Evolutionary conservation across 2,797 vertebrate genomes (phyloP).

Genomic region (Spondyliosoma cantharus): DNA sequence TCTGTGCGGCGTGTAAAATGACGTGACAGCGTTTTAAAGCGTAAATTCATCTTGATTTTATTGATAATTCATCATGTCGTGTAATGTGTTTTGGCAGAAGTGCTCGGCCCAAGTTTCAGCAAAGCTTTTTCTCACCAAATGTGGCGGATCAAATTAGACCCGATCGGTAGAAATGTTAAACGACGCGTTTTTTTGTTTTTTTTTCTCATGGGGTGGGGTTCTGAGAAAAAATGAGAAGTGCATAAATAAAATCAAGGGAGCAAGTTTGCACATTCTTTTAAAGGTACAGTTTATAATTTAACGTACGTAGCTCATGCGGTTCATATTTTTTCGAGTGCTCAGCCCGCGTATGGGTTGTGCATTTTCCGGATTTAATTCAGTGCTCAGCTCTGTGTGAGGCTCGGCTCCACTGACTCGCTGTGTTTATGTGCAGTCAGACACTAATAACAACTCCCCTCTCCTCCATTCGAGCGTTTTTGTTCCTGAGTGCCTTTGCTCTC

Average conservation of each 20-base stretch:
- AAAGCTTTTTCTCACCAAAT: constrained; percentile 63
- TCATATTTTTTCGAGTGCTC: neutral
- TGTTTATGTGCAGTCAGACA: constrained; percentile 50
- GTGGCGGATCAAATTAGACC: constrained; percentile 70
- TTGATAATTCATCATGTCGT: constrained; percentile 72
- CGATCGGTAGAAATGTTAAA: constrained; percentile 56
- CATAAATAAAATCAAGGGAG: constrained; percentile 23
- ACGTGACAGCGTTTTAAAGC: constrained; percentile 63
- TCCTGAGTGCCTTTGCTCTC: constrained; percentile 80
- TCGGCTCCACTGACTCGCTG: constrained; percentile 31
- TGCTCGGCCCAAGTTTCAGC: constrained; percentile 37
- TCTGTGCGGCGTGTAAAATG: constrained; percentile 58
- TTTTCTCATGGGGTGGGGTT: neutral
- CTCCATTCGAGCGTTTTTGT: constrained; percentile 76
- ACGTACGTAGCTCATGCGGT: constrained; percentile 30
- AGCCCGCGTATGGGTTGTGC: constrained; percentile 9
- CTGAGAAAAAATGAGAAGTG: constrained; percentile 39
- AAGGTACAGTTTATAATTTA: constrained; percentile 68
- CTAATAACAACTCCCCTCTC: constrained; percentile 80
- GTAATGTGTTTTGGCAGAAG: constrained; percentile 69
- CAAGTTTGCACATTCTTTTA: constrained; percentile 50
- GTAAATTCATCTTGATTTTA: constrained; percentile 73
- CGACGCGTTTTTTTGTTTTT: constrained; percentile 8
- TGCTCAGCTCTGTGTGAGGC: constrained; percentile 36
- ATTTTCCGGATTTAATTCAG: constrained; percentile 37